Conservation (phyloP, 2,888 invertebrate genomes). For the Ornithoptera alexandrae region DNA sequence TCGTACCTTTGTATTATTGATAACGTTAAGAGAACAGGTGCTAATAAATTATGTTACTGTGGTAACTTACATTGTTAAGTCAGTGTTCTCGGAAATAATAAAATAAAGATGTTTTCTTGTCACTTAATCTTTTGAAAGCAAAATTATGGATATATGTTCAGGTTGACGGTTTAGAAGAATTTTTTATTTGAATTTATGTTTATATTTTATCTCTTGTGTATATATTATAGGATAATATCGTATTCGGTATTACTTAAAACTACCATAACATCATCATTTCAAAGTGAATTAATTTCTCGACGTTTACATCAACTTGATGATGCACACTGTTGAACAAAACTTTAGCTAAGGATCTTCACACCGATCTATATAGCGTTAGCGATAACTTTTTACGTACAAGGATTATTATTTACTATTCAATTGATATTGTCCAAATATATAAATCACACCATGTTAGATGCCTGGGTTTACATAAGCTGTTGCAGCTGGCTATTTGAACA, state of each 20-base stretch:
- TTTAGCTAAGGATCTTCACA: no score
- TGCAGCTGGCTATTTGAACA: neutral
- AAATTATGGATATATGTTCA: neutral
- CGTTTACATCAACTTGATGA: no score
- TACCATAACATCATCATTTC: no score
- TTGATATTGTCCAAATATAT: no score
- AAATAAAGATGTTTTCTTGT: slow-evolving; percentile 17
- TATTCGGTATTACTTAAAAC: no score
- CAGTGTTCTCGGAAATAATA: slow-evolving; percentile 23
- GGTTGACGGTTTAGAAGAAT: neutral
- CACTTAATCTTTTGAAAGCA: slow-evolving; percentile 13
- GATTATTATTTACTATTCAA: no score
- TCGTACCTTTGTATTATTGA: slow-evolving; percentile 20
- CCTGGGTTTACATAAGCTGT: neutral
- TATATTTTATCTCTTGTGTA: neutral
- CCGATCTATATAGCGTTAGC: no score
- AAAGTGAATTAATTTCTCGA: no score
- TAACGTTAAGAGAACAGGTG: slow-evolving; percentile 20
- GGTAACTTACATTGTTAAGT: slow-evolving; percentile 21
- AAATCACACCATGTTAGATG: no score
- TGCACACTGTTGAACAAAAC: no score
- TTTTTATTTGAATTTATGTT: neutral
- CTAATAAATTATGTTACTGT: slow-evolving; percentile 24
- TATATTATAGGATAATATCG: neutral
- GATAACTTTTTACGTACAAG: no score